phyloP scores from a whole-genome alignment of 2,113 vertebrate genomes.

The Pangasianodon gigas region DNA sequence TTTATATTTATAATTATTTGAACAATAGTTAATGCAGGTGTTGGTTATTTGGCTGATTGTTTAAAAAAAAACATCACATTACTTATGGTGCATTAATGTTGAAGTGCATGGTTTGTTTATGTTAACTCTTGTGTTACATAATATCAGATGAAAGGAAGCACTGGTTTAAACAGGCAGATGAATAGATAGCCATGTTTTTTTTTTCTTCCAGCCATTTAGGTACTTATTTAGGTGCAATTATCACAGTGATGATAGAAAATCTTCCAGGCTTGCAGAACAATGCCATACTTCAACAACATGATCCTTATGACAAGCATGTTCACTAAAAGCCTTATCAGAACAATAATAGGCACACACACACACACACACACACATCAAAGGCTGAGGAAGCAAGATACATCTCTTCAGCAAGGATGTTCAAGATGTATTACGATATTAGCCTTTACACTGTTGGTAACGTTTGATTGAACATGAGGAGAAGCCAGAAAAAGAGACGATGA shows the following conservation, averaged over 20 bases:
- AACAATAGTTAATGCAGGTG: not conserved
- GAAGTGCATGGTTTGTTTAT: not conserved
- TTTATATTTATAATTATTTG: not conserved
- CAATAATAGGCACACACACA: constrained; percentile 14
- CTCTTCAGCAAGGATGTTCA: not conserved
- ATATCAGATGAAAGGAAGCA: not conserved
- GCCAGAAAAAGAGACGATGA: not conserved
- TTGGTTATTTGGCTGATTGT: not conserved
- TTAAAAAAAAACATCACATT: not conserved
- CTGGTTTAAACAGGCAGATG: not conserved
- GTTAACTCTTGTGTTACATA: not conserved
- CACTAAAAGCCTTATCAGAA: not conserved
- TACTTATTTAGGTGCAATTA: not conserved
- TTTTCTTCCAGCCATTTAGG: no score
- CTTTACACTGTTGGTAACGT: constrained; percentile 37
- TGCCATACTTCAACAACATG: not conserved
- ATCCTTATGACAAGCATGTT: constrained; percentile 18
- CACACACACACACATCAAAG: not conserved
- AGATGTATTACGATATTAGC: constrained; percentile 9
- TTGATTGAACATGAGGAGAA: constrained; percentile 27
- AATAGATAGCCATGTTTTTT: not conserved
- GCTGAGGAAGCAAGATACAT: constrained; percentile 5
- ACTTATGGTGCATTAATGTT: not conserved
- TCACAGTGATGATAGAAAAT: not conserved
- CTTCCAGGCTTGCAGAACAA: not conserved